A percentile compares a stretch with the other conserved stretches of the same genome.
Conservation (phyloP, 1,140 invertebrate species). For the Tenebrio molitor region DNA sequence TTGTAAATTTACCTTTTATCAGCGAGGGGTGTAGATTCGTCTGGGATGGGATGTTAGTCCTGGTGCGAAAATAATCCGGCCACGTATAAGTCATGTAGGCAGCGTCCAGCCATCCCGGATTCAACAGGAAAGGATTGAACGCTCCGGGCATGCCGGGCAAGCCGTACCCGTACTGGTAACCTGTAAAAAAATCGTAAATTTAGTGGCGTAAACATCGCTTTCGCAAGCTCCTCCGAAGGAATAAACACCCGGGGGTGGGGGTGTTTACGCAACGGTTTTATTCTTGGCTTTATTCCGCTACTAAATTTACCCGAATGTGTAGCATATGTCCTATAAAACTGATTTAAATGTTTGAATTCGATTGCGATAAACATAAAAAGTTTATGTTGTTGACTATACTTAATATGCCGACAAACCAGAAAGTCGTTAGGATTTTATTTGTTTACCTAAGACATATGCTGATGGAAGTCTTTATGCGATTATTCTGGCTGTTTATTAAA, state of each 20-base stretch:
- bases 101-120: constrained; percentile 82
- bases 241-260: neutral
- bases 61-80: constrained; percentile 57
- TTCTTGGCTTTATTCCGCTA: constrained; percentile 45
- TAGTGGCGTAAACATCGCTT: constrained; percentile 14
- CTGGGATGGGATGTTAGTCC: constrained; percentile 53
- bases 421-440: constrained; percentile 59
- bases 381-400: constrained; percentile 57
- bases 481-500: constrained; percentile 61
- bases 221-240: neutral
- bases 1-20: constrained; percentile 70
- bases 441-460: constrained; percentile 60
- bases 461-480: constrained; percentile 48
- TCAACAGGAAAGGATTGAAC: constrained; percentile 79
- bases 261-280: constrained; percentile 33
- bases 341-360: constrained; percentile 53
- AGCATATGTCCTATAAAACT: constrained; percentile 55
- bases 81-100: constrained; percentile 81
- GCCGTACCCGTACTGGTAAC: constrained; percentile 74
- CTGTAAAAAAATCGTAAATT: constrained; percentile 68
- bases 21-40: constrained; percentile 60
- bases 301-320: constrained; percentile 52
- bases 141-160: constrained; percentile 76
- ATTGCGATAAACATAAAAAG: constrained; percentile 59
- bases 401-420: constrained; percentile 60